These are phyloP conservation scores for Lepus americanus DNA, from an alignment of 2,113 vertebrate species.

Conservation along the genomic window DNA sequence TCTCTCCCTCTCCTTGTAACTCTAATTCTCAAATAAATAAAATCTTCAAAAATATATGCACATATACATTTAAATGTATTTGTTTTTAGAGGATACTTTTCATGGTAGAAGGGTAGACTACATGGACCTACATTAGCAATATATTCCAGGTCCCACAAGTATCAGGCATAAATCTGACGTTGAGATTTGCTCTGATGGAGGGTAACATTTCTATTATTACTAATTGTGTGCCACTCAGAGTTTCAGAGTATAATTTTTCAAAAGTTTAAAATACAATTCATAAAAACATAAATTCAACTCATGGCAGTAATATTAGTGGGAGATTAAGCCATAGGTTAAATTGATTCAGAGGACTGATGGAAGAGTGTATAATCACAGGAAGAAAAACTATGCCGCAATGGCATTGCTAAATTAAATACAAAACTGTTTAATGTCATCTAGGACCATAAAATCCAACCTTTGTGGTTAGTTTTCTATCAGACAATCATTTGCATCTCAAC, in stretches of 20 bases:
- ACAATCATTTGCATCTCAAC: slow-evolving; percentile 57
- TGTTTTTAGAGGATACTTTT: neutral
- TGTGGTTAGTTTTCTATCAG: slow-evolving; percentile 30
- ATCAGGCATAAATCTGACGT: neutral
- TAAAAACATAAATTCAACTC: neutral
- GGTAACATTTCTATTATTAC: neutral
- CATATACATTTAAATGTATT: neutral
- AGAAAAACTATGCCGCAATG: neutral
- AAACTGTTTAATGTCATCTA: neutral
- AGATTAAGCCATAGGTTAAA: slow-evolving; percentile 20
- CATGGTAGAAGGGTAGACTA: neutral
- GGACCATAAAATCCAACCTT: slow-evolving; percentile 38
- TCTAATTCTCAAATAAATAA: no score
- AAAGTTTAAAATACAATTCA: slow-evolving; percentile 40
- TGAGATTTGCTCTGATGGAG: neutral
- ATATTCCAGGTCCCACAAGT: neutral
- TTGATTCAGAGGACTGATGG: neutral
- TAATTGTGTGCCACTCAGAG: neutral
- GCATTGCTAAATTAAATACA: slow-evolving; percentile 34
- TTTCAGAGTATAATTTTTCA: slow-evolving; percentile 17
- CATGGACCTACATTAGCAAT: neutral
- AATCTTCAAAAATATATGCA: no score
- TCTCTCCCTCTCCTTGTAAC: no score
- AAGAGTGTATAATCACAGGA: neutral
- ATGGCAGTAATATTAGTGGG: neutral